Conservation (phyloP, 2,888 invertebrate species). For the Mamestra brassicae region DNA sequence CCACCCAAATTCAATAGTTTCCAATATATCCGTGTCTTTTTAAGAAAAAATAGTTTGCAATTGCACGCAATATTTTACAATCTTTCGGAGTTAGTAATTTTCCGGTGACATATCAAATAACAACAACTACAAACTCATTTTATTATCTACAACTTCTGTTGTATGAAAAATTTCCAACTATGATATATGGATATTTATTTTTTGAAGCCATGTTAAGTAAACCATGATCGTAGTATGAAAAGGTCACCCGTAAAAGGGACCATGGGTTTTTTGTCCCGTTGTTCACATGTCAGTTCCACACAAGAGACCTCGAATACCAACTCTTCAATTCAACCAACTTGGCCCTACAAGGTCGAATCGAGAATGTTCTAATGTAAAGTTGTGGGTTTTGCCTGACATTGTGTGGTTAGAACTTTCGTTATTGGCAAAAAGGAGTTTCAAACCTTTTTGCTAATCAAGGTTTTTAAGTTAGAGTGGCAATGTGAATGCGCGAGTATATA, state of each 20-base stretch:
- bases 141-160: background rate
- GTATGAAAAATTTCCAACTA: no score
- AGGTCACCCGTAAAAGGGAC: slow-evolving; percentile 34
- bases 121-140: background rate
- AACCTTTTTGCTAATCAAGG: slow-evolving; percentile 42
- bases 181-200: no score
- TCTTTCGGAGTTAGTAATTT: no score
- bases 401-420: slow-evolving; percentile 31
- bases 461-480: slow-evolving; percentile 9
- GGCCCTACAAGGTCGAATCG: background rate
- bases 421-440: slow-evolving; percentile 19
- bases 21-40: no score
- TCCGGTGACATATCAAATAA: background rate
- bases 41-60: no score
- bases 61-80: no score
- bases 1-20: no score
- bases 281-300: slow-evolving; percentile 47
- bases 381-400: slow-evolving; percentile 33
- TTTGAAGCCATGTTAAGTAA: background rate
- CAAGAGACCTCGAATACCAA: slow-evolving; percentile 41
- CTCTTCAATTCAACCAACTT: slow-evolving; percentile 36
- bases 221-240: slow-evolving; percentile 44
- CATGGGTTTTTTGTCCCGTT: slow-evolving; percentile 24
- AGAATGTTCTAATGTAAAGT: slow-evolving; percentile 25
- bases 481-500: background rate